These are phyloP conservation scores for Aulostomus chinensis DNA, from an alignment of 2,797 vertebrate species.

Conservation along the genomic window DNA sequence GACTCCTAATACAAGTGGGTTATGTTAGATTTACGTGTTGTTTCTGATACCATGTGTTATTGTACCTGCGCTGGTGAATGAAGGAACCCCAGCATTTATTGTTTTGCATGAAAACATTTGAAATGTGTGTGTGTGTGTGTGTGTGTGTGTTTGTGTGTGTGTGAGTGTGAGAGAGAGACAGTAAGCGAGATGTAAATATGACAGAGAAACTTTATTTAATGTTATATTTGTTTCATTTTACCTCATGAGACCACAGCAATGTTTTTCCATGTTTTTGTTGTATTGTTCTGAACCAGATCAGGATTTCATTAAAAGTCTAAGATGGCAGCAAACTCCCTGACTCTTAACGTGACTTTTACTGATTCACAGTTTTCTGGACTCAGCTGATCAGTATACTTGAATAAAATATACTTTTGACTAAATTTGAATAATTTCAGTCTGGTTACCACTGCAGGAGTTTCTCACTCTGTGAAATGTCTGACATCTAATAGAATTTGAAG, in stretches of 20 bases:
- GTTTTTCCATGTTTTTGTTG: conserved; percentile 38
- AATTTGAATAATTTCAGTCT: neutral
- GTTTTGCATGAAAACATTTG: neutral
- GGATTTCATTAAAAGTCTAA: conserved; percentile 52
- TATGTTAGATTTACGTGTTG: too few relatives aligned
- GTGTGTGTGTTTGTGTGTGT: conserved; percentile 4
- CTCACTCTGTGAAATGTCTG: too few relatives aligned
- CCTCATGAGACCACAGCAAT: conserved; percentile 36
- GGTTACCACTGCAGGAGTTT: too few relatives aligned
- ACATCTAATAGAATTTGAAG: too few relatives aligned
- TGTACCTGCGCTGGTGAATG: too few relatives aligned
- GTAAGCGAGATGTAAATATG: conserved; percentile 8
- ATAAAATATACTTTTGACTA: neutral
- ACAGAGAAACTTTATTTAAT: conserved; percentile 6
- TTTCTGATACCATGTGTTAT: too few relatives aligned
- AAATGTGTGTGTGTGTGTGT: neutral
- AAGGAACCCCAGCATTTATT: too few relatives aligned
- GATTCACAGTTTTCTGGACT: neutral
- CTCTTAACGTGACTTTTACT: neutral
- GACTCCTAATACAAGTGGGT: too few relatives aligned
- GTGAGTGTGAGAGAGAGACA: conserved; percentile 9
- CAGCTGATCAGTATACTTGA: too few relatives aligned
- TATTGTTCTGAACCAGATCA: conserved; percentile 7
- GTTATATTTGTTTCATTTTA: conserved; percentile 44
- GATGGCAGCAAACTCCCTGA: conserved; percentile 47